Evolutionary conservation across 2,797 vertebrate genomes (phyloP).

Genomic region (Antrozous pallidus): DNA sequence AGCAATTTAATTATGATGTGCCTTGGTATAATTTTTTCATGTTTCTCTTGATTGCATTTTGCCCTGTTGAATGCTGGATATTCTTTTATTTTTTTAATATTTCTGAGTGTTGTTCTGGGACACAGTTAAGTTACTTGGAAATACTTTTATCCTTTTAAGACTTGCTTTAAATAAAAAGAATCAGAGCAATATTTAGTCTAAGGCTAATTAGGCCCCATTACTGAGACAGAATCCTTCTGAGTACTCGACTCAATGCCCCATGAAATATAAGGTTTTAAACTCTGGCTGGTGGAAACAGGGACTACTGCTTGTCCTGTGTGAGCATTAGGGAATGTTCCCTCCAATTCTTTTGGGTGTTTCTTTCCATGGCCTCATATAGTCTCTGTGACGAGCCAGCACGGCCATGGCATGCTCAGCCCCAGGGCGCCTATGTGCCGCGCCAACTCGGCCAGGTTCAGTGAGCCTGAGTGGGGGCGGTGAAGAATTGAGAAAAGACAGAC

Average conservation of each 20-base stretch:
- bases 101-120: conserved; percentile 2
- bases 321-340: neutral
- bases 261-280: neutral
- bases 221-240: neutral
- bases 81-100: neutral
- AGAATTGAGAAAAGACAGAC: no score
- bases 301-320: neutral
- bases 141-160: neutral
- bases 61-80: neutral
- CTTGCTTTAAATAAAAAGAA: neutral
- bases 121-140: neutral
- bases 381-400: no score
- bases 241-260: neutral
- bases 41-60: conserved; percentile 25
- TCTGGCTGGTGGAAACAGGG: neutral
- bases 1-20: neutral
- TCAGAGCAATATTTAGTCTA: neutral
- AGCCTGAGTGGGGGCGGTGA: no score
- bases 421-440: no score
- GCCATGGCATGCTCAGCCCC: no score
- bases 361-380: neutral
- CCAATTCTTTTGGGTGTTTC: neutral
- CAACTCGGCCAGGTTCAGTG: no score
- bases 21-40: neutral
- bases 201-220: neutral